These are phyloP conservation scores for Ashinkailepas kermadecensis DNA, from an alignment of 2,888 invertebrate species.

Conservation along the genomic window DNA sequence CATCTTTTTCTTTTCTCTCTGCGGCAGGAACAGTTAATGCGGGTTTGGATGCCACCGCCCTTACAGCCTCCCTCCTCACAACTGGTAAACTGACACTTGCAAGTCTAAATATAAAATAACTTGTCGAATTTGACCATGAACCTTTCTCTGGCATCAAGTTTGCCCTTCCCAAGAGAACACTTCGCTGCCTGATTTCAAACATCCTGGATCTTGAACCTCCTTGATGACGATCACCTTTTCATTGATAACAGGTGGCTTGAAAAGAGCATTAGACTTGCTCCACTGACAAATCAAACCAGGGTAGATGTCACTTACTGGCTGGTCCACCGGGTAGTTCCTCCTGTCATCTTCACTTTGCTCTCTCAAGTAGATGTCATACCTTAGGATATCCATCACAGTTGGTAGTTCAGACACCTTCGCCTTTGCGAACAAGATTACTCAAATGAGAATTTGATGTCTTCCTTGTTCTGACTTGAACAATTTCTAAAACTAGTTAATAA, in stretches of 20 bases:
- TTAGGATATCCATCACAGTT: constrained; percentile 25
- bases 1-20: constrained; percentile 22
- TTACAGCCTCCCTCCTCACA: constrained; percentile 22
- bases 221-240: constrained; percentile 23
- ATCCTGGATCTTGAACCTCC: constrained; percentile 12
- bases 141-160: too few species aligned
- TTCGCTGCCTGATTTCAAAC: constrained; percentile 24
- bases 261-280: constrained; percentile 27
- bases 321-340: constrained; percentile 25
- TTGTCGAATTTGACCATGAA: constrained; percentile 29
- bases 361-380: constrained; percentile 26
- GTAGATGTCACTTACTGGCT: constrained; percentile 24
- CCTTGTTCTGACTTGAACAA: too few species aligned
- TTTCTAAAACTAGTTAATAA: too few species aligned
- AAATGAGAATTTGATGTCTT: too few species aligned
- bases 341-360: constrained; percentile 25
- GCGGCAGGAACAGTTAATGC: constrained; percentile 25
- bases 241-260: constrained; percentile 29
- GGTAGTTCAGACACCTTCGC: constrained; percentile 20
- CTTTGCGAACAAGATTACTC: too few species aligned
- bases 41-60: too few species aligned
- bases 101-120: constrained; percentile 26
- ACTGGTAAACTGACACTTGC: constrained; percentile 24
- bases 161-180: constrained; percentile 24
- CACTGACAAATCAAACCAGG: constrained; percentile 24